Base-by-base conservation (phyloP, 2,113 vertebrate species). In the Malaclemys terrapin region DNA sequence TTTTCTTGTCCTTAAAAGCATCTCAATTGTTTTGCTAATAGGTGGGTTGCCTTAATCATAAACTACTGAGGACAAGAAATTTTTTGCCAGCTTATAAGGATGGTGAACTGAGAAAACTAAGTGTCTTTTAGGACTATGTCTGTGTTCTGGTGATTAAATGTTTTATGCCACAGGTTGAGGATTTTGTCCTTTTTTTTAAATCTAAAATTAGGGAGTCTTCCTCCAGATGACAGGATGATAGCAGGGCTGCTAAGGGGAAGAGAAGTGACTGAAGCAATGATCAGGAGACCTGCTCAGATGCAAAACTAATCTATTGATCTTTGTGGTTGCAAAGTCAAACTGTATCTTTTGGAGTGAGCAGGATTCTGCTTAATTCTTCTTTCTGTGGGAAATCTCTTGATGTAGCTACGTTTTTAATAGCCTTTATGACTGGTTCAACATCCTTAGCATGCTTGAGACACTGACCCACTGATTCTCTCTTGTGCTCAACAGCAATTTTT, bases 11-110 rank as follows among this genome's bases (percentile, higher is more conserved):
- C 13, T 47, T 13, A 78, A 27, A 78, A 42, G 11, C 35, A 29
- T 45, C 75, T 11, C 45, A 24, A 25, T 8, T 76, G 69, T 31
- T 3, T 76, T 42, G 11, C 54, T 25, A 57, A 16, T 25, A 57
- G 81, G n/a, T 82, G 35, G 24, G 9, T 25, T 27, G 81, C 19
- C 25, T 45, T 54, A 29, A 56, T 29, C 25, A 38, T 54, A 81
- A 81, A 8, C 45, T 38, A n/a, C 2, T 11, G 2, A 9, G 52
- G 0, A 2, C 0, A 1, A 87, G 14, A 11, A 35, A 5, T 7
- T 12, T 45, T 42, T 42, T 69, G 42, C 17, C 9, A 6, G 89
- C 85, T 83, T 62, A 45, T 3, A 29, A 6, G 42, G 84, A 62
- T 88, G 79, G 79, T 5, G 4, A 29, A 54, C 47, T 27, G 38